Percentiles rank a stretch among this genome's conserved stretches.
phyloP scores from a whole-genome alignment of 2,797 vertebrate species.

The Microctenopoma lineatum region DNA sequence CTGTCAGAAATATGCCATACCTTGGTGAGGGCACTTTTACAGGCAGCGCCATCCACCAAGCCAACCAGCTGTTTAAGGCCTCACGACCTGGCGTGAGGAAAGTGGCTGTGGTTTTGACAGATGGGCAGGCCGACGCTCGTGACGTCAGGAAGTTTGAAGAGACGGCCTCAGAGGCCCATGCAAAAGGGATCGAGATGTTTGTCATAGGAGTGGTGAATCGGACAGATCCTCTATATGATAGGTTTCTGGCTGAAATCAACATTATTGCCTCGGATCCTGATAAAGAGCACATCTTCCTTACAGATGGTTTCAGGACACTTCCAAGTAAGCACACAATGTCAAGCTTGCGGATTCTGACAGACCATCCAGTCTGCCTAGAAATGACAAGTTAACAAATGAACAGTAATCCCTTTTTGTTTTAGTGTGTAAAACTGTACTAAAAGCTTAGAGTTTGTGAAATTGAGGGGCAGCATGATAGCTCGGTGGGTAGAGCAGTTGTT shows the following conservation, averaged over 20 bases:
- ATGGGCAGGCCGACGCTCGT: slow-evolving; percentile 83
- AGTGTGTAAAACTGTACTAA: too few relatives aligned
- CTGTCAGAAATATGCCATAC: slow-evolving; percentile 85
- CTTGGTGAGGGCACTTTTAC: slow-evolving; percentile 90
- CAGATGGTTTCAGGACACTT: slow-evolving; percentile 83
- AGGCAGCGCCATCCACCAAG: slow-evolving; percentile 83
- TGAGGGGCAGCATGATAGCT: too few relatives aligned
- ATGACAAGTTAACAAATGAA: too few relatives aligned
- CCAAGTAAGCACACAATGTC: slow-evolving; percentile 58
- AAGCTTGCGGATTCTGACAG: not conserved
- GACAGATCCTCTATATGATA: slow-evolving; percentile 75
- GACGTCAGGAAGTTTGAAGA: slow-evolving; percentile 78
- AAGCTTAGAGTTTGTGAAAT: too few relatives aligned
- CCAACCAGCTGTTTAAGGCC: slow-evolving; percentile 77
- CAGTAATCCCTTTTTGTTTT: too few relatives aligned
- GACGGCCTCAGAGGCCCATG: slow-evolving; percentile 73
- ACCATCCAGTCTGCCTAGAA: too few relatives aligned
- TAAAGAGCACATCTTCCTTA: slow-evolving; percentile 84
- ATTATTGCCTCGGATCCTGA: slow-evolving; percentile 87
- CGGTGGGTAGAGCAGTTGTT: too few relatives aligned
- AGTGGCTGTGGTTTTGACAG: slow-evolving; percentile 87
- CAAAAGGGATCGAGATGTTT: slow-evolving; percentile 81
- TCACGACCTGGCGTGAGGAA: slow-evolving; percentile 80
- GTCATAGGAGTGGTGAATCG: slow-evolving; percentile 86
- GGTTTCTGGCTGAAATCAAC: slow-evolving; percentile 86